Conservation (phyloP, 2,797 vertebrate genomes). For the Percopsis omiscomaycus region DNA sequence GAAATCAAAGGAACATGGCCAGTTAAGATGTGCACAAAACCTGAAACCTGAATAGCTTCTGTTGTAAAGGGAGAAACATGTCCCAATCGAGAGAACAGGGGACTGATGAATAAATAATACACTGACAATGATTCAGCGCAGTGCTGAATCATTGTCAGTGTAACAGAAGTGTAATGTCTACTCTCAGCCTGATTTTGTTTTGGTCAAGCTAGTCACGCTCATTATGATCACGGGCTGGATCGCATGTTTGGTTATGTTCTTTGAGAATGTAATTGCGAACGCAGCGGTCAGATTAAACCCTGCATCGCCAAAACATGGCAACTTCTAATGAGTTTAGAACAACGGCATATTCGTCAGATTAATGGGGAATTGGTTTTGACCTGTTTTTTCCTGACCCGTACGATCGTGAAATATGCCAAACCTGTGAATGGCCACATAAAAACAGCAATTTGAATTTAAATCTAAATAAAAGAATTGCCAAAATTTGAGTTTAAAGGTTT, state of each 20-base stretch:
- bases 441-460: too few relatives aligned
- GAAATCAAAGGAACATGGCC: constrained; percentile 53
- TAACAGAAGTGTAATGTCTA: constrained; percentile 41
- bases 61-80: constrained; percentile 20
- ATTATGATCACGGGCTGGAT: constrained; percentile 10
- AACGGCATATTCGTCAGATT: too few relatives aligned
- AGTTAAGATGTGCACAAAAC: constrained; percentile 29
- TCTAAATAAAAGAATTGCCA: too few relatives aligned
- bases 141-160: constrained; percentile 4
- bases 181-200: constrained; percentile 35
- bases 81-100: constrained; percentile 14
- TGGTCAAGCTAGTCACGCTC: constrained; percentile 29
- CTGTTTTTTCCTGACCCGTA: too few relatives aligned
- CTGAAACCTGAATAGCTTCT: constrained; percentile 7
- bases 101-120: constrained; percentile 25
- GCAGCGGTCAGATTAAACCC: too few relatives aligned
- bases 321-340: too few relatives aligned
- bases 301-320: too few relatives aligned
- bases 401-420: too few relatives aligned
- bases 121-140: constrained; percentile 17
- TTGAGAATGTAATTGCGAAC: too few relatives aligned
- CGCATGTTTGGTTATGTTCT: constrained; percentile 27
- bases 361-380: too few relatives aligned
- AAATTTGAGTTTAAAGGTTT: too few relatives aligned
- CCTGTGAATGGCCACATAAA: too few relatives aligned